Percentiles rank a stretch among this genome's conserved stretches.
phyloP scores from a whole-genome alignment of 2,888 invertebrate genomes.

The Ditula angustiorana region DNA sequence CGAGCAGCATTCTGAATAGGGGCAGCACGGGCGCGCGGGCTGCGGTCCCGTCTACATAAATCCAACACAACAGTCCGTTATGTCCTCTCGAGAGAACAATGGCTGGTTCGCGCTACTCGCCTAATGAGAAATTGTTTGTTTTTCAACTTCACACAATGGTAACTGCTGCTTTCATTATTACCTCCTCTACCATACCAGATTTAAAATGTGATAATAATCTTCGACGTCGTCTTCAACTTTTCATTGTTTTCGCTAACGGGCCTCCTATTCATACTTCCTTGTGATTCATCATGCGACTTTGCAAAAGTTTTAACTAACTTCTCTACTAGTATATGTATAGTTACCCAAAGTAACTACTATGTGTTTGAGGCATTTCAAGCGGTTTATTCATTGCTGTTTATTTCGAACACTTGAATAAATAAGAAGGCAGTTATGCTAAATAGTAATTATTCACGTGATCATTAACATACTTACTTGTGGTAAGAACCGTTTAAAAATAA shows the following conservation, averaged over 20 bases:
- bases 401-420: slow-evolving; percentile 17
- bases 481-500: slow-evolving; percentile 21
- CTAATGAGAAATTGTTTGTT: slow-evolving; percentile 84
- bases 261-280: slow-evolving; percentile 25
- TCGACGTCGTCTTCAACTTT: slow-evolving; percentile 44
- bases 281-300: slow-evolving; percentile 26
- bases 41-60: slow-evolving; percentile 68
- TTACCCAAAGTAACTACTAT: neutral
- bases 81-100: slow-evolving; percentile 79
- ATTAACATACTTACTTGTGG: slow-evolving; percentile 15
- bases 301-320: slow-evolving; percentile 16
- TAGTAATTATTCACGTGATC: slow-evolving; percentile 18
- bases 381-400: slow-evolving; percentile 11
- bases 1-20: slow-evolving; percentile 37
- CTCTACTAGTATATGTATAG: slow-evolving; percentile 12
- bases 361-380: slow-evolving; percentile 19
- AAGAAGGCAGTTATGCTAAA: slow-evolving; percentile 28
- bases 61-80: slow-evolving; percentile 81
- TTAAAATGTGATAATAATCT: slow-evolving; percentile 63
- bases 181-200: slow-evolving; percentile 58
- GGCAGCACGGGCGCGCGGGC: slow-evolving; percentile 42
- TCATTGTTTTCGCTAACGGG: slow-evolving; percentile 36
- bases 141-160: slow-evolving; percentile 76
- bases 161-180: slow-evolving; percentile 72
- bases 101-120: slow-evolving; percentile 74